These are phyloP conservation scores for Semnornis frantzii DNA, from an alignment of 2,113 vertebrate genomes.

Conservation along the genomic window DNA sequence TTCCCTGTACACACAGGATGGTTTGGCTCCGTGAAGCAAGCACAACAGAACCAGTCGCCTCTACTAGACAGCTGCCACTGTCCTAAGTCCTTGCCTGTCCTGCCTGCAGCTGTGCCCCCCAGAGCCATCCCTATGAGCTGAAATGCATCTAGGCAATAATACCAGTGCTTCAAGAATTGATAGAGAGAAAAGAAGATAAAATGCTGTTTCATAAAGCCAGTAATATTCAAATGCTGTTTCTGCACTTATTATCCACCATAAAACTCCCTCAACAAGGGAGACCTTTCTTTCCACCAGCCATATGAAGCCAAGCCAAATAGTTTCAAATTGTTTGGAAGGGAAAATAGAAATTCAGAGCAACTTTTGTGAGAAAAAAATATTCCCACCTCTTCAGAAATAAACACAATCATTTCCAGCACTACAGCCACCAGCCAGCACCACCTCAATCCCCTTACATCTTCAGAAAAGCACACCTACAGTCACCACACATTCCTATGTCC, in stretches of 20 bases:
- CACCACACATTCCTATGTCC: background rate
- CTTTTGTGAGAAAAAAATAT: background rate
- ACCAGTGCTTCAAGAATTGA: background rate
- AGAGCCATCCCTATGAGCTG: background rate
- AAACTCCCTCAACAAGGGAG: background rate
- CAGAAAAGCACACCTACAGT: fast-evolving
- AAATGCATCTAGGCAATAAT: background rate
- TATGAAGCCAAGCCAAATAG: background rate
- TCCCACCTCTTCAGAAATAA: background rate
- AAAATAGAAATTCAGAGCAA: background rate
- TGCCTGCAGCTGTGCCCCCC: background rate
- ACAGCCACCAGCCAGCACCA: background rate
- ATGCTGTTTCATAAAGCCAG: background rate
- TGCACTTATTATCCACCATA: background rate
- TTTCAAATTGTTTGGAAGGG: background rate
- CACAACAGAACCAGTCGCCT: background rate
- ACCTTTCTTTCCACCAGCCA: background rate
- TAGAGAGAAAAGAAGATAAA: background rate
- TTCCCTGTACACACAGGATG: background rate
- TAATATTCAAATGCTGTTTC: background rate
- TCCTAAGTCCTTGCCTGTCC: background rate
- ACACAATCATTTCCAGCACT: background rate
- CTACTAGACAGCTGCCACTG: background rate
- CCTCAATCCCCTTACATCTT: background rate
- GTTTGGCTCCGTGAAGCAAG: background rate